Evolutionary conservation across 92 coral and sea anemone genomes (phyloP).

Genomic region (Palythoa heliodiscus): DNA sequence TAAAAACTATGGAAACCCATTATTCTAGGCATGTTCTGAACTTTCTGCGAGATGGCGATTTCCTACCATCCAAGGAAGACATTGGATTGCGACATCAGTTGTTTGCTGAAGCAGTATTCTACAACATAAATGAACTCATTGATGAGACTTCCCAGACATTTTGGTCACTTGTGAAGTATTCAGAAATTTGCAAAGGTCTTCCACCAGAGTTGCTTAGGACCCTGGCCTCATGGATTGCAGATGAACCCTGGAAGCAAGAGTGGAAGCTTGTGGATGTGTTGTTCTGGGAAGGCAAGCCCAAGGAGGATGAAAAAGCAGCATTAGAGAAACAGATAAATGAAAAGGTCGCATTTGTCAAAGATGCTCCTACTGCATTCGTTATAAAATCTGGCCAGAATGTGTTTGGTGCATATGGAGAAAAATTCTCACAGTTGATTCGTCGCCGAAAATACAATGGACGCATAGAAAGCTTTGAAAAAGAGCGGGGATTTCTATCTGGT

Average conservation of each 20-base stretch:
- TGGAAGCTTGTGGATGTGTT: constrained; percentile 32
- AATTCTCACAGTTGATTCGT: constrained; percentile 37
- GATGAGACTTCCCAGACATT: constrained; percentile 42
- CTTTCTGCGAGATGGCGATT: constrained; percentile 42
- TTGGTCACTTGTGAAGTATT: constrained; percentile 37
- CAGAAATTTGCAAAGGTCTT: constrained; percentile 33
- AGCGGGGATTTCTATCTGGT: constrained; percentile 27
- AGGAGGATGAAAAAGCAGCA: constrained; percentile 19
- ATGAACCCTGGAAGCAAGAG: constrained; percentile 40
- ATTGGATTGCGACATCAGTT: constrained; percentile 23
- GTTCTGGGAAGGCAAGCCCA: constrained; percentile 18
- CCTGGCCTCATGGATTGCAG: constrained; percentile 40
- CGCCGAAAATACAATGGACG: constrained; percentile 42
- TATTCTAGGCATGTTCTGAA: constrained; percentile 35
- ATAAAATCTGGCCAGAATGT: constrained; percentile 29
- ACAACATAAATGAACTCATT: constrained; percentile 37
- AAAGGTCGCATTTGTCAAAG: constrained; percentile 4
- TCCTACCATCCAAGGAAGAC: constrained; percentile 21
- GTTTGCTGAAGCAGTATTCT: constrained; percentile 42
- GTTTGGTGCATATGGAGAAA: constrained; percentile 45
- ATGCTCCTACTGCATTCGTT: constrained; percentile 38
- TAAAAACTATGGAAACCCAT: neutral
- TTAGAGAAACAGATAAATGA: neutral
- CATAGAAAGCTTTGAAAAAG: constrained; percentile 27
- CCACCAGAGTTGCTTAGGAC: constrained; percentile 44